Base-by-base conservation (phyloP, 1,140 invertebrate species). In the Kradibia gibbosae region DNA sequence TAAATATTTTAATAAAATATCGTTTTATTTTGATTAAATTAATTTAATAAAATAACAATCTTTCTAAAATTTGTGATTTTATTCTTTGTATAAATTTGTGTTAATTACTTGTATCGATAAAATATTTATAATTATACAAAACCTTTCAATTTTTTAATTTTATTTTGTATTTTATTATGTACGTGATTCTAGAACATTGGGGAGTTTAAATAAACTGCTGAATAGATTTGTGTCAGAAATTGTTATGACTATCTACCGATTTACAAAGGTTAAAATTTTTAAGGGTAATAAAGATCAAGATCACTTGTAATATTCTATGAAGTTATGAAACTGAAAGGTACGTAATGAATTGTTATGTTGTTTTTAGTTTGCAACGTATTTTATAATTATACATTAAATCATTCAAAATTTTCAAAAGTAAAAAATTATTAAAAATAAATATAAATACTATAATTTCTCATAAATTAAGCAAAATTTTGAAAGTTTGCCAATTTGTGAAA, bases 191-290 rank as follows among this genome's bases (percentile, higher is more conserved):
- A 48, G 3, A 20, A 7, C 0, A 53, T 28, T 10, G 31, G 28
- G 20, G 11, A 4, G 25, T 67, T 20, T 53, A 0, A 50, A 42
- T 45, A 70, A 45, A 53, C 31, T 36, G 70, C 8, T 48, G n/a
- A 78, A 53, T 67, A 22, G 45, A 34, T 78, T 78, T 48, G 65
- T 50, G 45, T 78, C 70, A 78, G 48, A 39, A 78, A 78, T 55
- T 31, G 76, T 39, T 70, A 65, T 39, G n/a, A n/a, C 60, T 70
- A 70, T 78, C 76, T 20, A 65, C 57, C 70, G 76, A 70, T 53
- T 78, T 53, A 55, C 76, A 71, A 28, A 71, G 50, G 77, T 57
- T 71, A 31, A 65, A 71, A 71, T 78, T 57, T 79, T 79, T 55
- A 13, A 45, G 53, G 42, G 10, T 71, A 48, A 36, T 79, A 57